A percentile compares a stretch with the other conserved stretches of the same genome.
Conservation (phyloP, 2,797 vertebrate species). For the Mormyrus hasselquistii region DNA sequence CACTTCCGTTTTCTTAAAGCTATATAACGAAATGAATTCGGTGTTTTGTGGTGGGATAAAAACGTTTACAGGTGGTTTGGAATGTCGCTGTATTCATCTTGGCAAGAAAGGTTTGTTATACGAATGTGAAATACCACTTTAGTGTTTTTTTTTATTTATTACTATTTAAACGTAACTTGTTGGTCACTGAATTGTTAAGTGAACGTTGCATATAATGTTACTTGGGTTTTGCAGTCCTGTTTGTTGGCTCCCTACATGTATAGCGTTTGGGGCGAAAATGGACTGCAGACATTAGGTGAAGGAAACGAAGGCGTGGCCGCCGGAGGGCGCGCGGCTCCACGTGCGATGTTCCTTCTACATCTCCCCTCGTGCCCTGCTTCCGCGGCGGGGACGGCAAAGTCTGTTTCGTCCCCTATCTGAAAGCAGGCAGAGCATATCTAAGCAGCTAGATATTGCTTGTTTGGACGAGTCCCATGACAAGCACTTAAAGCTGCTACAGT, state of each 20-base stretch:
- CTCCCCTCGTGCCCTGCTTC: conserved; percentile 51
- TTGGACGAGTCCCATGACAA: conserved; percentile 50
- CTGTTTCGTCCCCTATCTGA: conserved; percentile 61
- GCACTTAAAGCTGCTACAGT: conserved; percentile 66
- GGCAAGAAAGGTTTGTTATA: conserved; percentile 14
- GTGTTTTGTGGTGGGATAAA: too few species aligned
- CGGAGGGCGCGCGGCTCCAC: conserved; percentile 42
- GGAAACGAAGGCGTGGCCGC: conserved; percentile 67
- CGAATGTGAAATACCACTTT: background rate
- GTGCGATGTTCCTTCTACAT: conserved; percentile 69
- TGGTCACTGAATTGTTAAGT: background rate
- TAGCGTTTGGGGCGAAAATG: conserved; percentile 53
- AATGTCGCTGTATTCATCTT: background rate
- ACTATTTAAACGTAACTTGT: background rate
- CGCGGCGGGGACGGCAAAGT: conserved; percentile 59
- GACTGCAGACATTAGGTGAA: conserved; percentile 59
- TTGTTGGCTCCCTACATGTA: conserved; percentile 43
- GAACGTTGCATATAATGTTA: background rate
- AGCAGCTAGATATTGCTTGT: conserved; percentile 65
- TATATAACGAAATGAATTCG: background rate
- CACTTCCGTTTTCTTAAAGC: background rate
- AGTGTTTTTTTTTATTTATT: background rate
- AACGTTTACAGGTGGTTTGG: background rate
- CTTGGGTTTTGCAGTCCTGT: conserved; percentile 47
- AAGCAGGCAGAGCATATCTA: conserved; percentile 58